Conservation (phyloP, 2,113 vertebrate genomes). For the Passerina amoena region DNA sequence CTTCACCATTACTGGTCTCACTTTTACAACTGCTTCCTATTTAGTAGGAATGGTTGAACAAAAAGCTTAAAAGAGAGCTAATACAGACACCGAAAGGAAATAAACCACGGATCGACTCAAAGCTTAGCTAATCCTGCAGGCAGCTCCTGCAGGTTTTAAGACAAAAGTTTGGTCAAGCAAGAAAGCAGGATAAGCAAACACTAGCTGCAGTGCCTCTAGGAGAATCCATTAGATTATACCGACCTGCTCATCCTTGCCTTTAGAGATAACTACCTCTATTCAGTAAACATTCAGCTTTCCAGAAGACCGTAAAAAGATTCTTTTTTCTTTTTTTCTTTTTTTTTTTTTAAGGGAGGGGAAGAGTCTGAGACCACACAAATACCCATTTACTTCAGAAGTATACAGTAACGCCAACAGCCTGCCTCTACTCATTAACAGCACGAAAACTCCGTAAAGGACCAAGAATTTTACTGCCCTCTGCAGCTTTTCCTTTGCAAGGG, state of each 20-base stretch:
- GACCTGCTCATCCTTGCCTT: not conserved
- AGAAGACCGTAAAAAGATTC: not conserved
- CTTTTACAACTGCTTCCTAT: not conserved
- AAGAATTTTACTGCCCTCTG: conserved; percentile 71
- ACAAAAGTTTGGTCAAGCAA: not conserved
- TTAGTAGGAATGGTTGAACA: not conserved
- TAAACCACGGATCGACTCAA: not conserved
- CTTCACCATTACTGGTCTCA: not conserved
- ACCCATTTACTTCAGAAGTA: not conserved
- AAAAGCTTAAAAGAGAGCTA: not conserved
- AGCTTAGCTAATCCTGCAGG: not conserved
- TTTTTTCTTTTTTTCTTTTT: not conserved
- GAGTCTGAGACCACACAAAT: not conserved
- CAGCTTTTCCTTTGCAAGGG: conserved; percentile 53
- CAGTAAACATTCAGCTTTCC: not conserved
- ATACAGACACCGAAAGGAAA: not conserved
- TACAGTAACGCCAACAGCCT: not conserved
- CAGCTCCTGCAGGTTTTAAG: not conserved
- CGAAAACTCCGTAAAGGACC: not conserved
- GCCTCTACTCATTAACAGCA: not conserved
- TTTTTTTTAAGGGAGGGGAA: not conserved
- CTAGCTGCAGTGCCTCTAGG: not conserved
- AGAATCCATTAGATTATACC: not conserved
- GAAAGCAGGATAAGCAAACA: not conserved
- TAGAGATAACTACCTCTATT: not conserved